Percentiles rank a stretch among this genome's conserved stretches.
phyloP scores from a whole-genome alignment of 2,888 invertebrate species.

The Sacculina carcini region DNA sequence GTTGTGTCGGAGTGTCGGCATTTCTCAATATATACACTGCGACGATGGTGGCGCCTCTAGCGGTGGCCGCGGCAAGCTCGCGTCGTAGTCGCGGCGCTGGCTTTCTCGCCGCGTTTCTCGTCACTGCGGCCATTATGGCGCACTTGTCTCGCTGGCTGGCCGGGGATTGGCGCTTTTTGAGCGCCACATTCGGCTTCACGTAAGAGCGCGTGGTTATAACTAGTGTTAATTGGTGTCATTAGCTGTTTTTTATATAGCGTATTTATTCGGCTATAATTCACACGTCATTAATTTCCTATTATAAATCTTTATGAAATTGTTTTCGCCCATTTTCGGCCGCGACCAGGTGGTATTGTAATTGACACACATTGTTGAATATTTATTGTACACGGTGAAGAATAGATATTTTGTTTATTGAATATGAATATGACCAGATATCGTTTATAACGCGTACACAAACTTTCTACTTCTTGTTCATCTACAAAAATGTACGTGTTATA shows the following conservation, averaged over 20 bases:
- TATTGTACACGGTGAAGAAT: too few species aligned
- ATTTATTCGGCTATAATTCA: too few species aligned
- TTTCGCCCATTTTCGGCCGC: too few species aligned
- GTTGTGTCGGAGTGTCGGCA: neutral
- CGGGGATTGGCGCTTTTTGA: slow-evolving; percentile 23
- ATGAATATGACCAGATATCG: neutral
- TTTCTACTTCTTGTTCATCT: slow-evolving; percentile 5
- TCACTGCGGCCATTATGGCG: slow-evolving; percentile 29
- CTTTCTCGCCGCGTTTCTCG: slow-evolving; percentile 26
- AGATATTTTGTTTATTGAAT: neutral
- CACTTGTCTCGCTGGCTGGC: slow-evolving; percentile 36
- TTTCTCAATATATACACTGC: neutral
- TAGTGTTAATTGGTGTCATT: slow-evolving; percentile 7
- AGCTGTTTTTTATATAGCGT: too few species aligned
- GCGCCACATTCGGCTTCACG: slow-evolving; percentile 56
- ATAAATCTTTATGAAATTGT: too few species aligned
- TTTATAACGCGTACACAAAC: neutral
- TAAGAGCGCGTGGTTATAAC: slow-evolving; percentile 24
- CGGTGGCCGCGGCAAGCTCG: neutral
- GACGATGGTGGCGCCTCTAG: slow-evolving; percentile 1
- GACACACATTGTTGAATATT: neutral
- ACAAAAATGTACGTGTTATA: neutral
- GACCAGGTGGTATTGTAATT: neutral
- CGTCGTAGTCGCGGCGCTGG: slow-evolving; percentile 15
- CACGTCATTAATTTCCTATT: too few species aligned